Conservation (phyloP, 2,888 invertebrate species). For the Orthonychiurus folsomi region DNA sequence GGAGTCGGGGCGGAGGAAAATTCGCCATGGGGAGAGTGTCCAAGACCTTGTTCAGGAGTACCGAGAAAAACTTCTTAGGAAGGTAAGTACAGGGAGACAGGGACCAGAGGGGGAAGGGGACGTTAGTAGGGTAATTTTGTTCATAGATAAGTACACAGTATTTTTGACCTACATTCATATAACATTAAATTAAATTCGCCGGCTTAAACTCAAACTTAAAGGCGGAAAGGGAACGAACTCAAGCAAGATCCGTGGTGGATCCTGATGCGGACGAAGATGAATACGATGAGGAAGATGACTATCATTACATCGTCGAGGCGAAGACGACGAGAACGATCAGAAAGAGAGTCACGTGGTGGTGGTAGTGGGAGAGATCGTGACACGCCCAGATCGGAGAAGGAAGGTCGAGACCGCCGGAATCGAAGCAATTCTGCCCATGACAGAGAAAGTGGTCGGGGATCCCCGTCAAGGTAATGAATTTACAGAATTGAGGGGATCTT, state of each 20-base stretch:
- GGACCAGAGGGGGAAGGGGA: too few relatives aligned
- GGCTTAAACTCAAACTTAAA: too few relatives aligned
- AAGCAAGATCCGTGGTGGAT: background rate
- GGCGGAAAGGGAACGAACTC: constrained; percentile 1
- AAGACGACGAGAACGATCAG: background rate
- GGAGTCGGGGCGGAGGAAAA: constrained; percentile 68
- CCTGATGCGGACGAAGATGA: constrained; percentile 4
- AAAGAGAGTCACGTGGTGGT: background rate
- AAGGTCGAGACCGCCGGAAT: background rate
- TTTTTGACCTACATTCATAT: too few relatives aligned
- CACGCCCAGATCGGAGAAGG: constrained; percentile 1
- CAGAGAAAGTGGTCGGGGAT: background rate
- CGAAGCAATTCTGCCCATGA: background rate
- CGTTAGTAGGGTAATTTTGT: too few relatives aligned
- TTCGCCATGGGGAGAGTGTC: constrained; percentile 65
- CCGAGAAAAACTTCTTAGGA: constrained; percentile 74
- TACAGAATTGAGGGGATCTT: too few relatives aligned
- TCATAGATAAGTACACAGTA: too few relatives aligned
- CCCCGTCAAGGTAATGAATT: background rate
- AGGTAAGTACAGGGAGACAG: constrained; percentile 52
- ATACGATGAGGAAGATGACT: constrained; percentile 1
- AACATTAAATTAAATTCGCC: too few relatives aligned
- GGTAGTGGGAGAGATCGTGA: background rate
- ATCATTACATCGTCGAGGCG: constrained; percentile 2
- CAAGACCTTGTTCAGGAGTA: constrained; percentile 82